These are phyloP conservation scores for Anguilla pacifica DNA, from an alignment of 2,797 vertebrate species.

Conservation along the genomic window DNA sequence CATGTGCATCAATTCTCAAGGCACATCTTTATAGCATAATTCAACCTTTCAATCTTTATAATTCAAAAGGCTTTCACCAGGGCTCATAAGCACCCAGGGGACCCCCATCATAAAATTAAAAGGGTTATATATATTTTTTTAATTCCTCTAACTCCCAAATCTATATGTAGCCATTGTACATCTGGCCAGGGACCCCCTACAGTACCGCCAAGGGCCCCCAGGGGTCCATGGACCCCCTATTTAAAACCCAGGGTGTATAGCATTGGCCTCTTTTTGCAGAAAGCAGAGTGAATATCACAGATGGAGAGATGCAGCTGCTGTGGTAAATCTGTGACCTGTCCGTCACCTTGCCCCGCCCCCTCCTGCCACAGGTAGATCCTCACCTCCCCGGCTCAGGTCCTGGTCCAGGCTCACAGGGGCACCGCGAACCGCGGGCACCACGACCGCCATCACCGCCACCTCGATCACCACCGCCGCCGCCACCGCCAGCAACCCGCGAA, in stretches of 20 bases:
- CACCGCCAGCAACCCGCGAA: neutral
- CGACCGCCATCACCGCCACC: neutral
- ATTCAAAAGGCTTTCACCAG: neutral
- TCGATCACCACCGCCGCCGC: slow-evolving; percentile 7
- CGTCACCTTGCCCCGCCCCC: neutral
- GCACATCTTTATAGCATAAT: neutral
- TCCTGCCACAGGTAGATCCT: neutral
- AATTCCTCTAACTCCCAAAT: neutral
- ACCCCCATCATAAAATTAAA: neutral
- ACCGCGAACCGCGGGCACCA: neutral
- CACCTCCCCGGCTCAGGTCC: slow-evolving; percentile 9
- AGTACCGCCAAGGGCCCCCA: no score
- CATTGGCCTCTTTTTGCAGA: no score
- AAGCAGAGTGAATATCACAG: neutral
- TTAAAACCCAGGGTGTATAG: no score
- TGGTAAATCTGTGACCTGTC: neutral
- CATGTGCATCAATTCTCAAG: neutral
- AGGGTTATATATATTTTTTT: neutral
- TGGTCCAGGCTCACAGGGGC: slow-evolving; percentile 1
- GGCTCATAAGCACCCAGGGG: no score
- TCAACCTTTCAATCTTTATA: neutral
- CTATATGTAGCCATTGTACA: neutral
- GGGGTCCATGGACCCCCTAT: no score
- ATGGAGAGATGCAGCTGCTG: neutral
- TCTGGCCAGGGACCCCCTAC: neutral